Conservation (phyloP, 2,113 vertebrate species). For the Chaetura pelagica region DNA sequence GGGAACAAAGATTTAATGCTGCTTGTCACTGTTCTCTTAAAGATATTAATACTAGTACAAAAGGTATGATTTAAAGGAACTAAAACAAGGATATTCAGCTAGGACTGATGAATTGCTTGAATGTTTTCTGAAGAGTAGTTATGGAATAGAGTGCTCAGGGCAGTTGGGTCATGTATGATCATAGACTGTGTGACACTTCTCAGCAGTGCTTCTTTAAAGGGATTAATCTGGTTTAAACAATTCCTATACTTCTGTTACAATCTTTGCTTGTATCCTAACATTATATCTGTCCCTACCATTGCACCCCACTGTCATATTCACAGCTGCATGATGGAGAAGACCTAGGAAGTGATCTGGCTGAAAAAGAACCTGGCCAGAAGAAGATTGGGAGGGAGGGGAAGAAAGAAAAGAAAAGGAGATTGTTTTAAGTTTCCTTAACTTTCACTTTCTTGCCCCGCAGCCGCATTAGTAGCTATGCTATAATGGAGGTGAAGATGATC, state of each 20-base stretch:
- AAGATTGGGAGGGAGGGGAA: no score
- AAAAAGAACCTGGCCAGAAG: background rate
- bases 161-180: background rate
- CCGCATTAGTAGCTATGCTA: no score
- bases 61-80: background rate
- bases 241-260: rapidly evolving
- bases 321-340: background rate
- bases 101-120: background rate
- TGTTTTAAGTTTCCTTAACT: background rate
- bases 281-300: background rate
- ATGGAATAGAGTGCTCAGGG: background rate
- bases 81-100: background rate
- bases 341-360: background rate
- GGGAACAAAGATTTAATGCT: background rate
- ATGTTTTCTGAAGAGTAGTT: background rate
- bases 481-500: background rate
- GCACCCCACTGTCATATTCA: rapidly evolving
- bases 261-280: background rate
- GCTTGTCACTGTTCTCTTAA: background rate
- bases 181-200: rapidly evolving
- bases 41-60: background rate
- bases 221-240: background rate
- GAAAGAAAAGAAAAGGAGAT: no score
- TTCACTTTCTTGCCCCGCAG: background rate
- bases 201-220: background rate